Evolutionary conservation across 2,113 vertebrate genomes (phyloP).

Genomic region (Bothrops jararaca): DNA sequence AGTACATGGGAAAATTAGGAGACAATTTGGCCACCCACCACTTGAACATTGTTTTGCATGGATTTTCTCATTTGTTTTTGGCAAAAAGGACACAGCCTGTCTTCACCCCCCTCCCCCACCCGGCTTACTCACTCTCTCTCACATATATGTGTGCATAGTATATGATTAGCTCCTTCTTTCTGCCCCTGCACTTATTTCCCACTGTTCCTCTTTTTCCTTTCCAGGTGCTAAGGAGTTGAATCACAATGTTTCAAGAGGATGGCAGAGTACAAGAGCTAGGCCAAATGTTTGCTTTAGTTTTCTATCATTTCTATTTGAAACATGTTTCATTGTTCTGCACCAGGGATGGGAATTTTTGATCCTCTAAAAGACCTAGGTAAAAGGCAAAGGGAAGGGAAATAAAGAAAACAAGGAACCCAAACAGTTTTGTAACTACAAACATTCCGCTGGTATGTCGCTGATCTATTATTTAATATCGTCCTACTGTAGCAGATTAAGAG

Average conservation of each 20-base stretch:
- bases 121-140: not conserved
- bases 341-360: not conserved
- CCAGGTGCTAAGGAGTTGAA: not conserved
- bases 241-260: not conserved
- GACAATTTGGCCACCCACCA: slow-evolving; percentile 5
- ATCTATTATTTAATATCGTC: not conserved
- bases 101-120: not conserved
- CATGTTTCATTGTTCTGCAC: not conserved
- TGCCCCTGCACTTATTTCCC: not conserved
- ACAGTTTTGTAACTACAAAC: not conserved
- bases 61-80: not conserved
- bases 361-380: not conserved
- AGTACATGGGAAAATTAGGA: not conserved
- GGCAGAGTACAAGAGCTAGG: not conserved
- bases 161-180: not conserved
- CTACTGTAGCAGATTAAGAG: not conserved
- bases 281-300: not conserved
- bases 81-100: not conserved
- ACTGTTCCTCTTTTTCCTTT: not conserved
- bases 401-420: not conserved
- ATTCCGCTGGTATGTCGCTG: not conserved
- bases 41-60: not conserved
- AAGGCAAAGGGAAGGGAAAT: not conserved
- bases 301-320: not conserved
- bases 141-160: not conserved